These are phyloP conservation scores for Varanus salvator DNA, from an alignment of 2,113 vertebrate species.

Conservation along the genomic window DNA sequence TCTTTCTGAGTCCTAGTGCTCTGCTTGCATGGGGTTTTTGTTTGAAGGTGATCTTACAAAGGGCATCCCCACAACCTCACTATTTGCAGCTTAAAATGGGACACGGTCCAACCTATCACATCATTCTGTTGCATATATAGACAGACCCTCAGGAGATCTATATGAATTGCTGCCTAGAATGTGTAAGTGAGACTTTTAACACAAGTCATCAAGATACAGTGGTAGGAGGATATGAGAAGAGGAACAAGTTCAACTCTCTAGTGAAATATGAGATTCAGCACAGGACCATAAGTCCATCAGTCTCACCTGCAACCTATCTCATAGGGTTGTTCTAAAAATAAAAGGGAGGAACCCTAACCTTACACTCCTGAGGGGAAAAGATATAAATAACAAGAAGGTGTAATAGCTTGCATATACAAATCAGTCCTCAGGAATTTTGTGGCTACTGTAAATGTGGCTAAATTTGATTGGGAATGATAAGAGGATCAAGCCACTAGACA, in stretches of 20 bases:
- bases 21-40: not conserved
- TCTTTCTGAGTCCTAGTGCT: not conserved
- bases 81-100: too few relatives aligned
- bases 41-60: not conserved
- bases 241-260: not conserved
- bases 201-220: not conserved
- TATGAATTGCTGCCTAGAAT: not conserved
- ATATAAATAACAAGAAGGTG: not conserved
- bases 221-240: not conserved
- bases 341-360: not conserved
- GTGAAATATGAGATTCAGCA: not conserved
- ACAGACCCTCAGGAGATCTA: not conserved
- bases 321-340: not conserved
- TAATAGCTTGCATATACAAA: not conserved
- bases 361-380: not conserved
- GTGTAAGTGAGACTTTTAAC: not conserved
- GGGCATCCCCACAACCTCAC: not conserved
- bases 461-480: not conserved
- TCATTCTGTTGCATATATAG: not conserved
- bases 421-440: not conserved
- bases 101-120: not conserved
- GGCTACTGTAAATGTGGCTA: not conserved
- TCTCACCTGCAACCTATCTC: not conserved
- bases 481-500: not conserved
- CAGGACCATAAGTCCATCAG: too few relatives aligned